Conservation (phyloP, 2,888 invertebrate genomes). For the Leptopterna dolabrata region DNA sequence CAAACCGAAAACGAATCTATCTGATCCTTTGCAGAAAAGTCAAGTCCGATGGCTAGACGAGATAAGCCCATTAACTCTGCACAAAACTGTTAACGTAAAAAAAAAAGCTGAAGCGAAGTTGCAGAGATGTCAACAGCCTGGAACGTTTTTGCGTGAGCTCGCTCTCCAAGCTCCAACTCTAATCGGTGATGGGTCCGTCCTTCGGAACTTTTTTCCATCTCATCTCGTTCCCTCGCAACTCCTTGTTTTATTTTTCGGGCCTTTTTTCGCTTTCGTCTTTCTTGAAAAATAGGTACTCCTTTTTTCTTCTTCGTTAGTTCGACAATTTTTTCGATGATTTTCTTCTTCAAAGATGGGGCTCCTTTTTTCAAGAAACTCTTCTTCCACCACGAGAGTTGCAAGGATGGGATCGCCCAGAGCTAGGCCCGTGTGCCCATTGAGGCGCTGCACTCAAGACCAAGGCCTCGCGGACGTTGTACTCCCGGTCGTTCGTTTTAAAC, state of each 20-base stretch:
- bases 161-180: constrained; percentile 43
- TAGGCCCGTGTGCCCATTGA: neutral
- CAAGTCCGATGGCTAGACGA: neutral
- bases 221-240: neutral
- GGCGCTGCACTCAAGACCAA: constrained; percentile 10
- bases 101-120: neutral
- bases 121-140: constrained; percentile 44
- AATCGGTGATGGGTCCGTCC: constrained; percentile 51
- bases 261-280: constrained; percentile 17
- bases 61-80: neutral
- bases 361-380: neutral
- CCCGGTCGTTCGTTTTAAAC: neutral
- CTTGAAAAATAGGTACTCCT: constrained; percentile 11
- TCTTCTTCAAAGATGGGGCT: constrained; percentile 8
- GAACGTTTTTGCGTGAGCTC: constrained; percentile 37
- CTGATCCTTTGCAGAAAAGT: neutral
- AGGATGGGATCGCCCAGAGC: neutral
- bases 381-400: neutral
- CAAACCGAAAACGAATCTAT: too few species aligned
- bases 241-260: neutral
- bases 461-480: constrained; percentile 44
- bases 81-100: neutral
- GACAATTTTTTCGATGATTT: constrained; percentile 8
- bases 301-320: constrained; percentile 21
- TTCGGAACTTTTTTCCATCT: constrained; percentile 36